Evolutionary conservation across 2,113 vertebrate genomes (phyloP), one percentile per base, ranked within the genome.

Genomic region (Microcebus tavaratra): DNA sequence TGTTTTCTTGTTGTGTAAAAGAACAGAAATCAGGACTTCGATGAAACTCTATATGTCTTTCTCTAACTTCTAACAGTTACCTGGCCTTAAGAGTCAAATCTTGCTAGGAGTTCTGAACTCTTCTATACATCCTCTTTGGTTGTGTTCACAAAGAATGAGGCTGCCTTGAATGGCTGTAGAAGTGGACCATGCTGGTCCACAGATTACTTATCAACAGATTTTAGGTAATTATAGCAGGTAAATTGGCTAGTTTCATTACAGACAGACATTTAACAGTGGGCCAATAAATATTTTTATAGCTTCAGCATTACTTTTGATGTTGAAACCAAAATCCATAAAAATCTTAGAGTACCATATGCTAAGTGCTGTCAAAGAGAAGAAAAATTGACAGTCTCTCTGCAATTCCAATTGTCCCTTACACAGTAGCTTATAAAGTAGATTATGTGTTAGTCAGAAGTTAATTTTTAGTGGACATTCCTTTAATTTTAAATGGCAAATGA

Each of bases 401-500:
- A 45, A 48, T 70, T 79, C 8, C 78, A 92, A 55, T 59, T 61
- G 55, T 88, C 78, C 85, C 7, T 95, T 84, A 21, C n/a, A 90
- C 2, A 55, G 39, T 55, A 65, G 36, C 27, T 48, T 50, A 12
- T 92, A 63, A 92, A 91, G 31, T 61, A 15, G 5, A 3, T 9
- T 78, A 20, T 63, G 23, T 80, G 73, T 75, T 65, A 61, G 78
- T 76, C 6, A 39, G 80, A 91, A 68, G 70, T 95, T 93, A 82
- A 94, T 14, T 57, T 67, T 67, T 39, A 90, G 68, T 84, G 87
- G 96, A 68, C 92, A 85, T 87, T 92, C 53, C n/a, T 95, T 67
- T 97, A 65, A 96, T 76, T 93, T 97, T 90, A 83, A 93, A 61
- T 59, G 65, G n/a, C 31, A 97, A 96, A 96, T 95, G 76, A 93